Evolutionary conservation across 2,888 invertebrate genomes (phyloP).

Genomic region (Meandrusa payeni): DNA sequence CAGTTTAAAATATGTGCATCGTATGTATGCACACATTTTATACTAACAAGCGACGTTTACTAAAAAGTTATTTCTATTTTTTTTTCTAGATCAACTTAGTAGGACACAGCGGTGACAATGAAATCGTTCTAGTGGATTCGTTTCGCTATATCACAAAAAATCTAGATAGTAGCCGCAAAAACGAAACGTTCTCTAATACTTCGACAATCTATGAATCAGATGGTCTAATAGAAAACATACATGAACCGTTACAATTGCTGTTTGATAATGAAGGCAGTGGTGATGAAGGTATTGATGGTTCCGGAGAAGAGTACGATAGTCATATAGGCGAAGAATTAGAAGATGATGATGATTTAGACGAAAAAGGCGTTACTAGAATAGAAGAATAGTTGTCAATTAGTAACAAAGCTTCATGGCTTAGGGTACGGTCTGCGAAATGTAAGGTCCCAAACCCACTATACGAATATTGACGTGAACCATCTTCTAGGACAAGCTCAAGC

Average conservation of each 20-base stretch:
- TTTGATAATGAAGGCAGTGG: slow-evolving; percentile 20
- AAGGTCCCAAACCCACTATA: too few species aligned
- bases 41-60: too few species aligned
- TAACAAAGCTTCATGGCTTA: too few species aligned
- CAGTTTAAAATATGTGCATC: too few species aligned
- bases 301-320: slow-evolving; percentile 18
- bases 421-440: too few species aligned
- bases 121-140: slow-evolving; percentile 38
- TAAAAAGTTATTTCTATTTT: too few species aligned
- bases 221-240: slow-evolving; percentile 1
- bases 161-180: neutral
- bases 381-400: too few species aligned
- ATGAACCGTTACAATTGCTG: slow-evolving; percentile 4
- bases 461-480: too few species aligned
- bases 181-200: neutral
- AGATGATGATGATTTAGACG: slow-evolving; percentile 14
- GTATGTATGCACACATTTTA: too few species aligned
- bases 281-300: slow-evolving; percentile 7
- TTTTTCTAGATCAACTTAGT: slow-evolving; percentile 39
- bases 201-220: slow-evolving; percentile 2
- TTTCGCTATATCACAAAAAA: slow-evolving; percentile 27
- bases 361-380: slow-evolving; percentile 17
- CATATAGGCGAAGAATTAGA: slow-evolving; percentile 5
- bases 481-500: too few species aligned
- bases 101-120: slow-evolving; percentile 33